These are phyloP conservation scores for Psilopogon haemacephalus DNA, from an alignment of 2,113 vertebrate genomes.

Conservation along the genomic window DNA sequence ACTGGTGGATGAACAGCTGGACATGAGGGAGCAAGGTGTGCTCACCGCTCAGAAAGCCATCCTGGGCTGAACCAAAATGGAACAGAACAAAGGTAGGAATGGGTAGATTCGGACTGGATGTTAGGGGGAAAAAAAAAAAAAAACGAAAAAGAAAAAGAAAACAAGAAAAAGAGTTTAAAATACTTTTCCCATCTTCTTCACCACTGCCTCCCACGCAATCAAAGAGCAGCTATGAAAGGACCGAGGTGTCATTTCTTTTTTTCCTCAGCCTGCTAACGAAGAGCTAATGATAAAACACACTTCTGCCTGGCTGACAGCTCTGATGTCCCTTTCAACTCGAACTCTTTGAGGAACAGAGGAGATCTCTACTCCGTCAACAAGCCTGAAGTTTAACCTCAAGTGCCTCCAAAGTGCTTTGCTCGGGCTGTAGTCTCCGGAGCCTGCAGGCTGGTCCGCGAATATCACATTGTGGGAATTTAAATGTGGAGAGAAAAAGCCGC, in stretches of 20 bases:
- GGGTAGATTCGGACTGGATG: too few species aligned
- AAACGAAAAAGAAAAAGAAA: background rate
- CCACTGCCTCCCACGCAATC: background rate
- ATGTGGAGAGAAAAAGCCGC: background rate
- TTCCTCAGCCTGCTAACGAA: background rate
- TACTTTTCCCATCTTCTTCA: background rate
- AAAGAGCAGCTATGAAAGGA: background rate
- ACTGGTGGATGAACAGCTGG: background rate
- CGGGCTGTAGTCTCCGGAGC: background rate
- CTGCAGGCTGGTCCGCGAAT: background rate
- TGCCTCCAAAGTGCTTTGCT: constrained; percentile 3
- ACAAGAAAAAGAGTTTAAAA: background rate
- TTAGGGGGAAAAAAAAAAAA: background rate
- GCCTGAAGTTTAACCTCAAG: constrained; percentile 6
- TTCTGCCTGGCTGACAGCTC: background rate
- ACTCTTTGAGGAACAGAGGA: background rate
- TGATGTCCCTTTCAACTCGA: constrained; percentile 8
- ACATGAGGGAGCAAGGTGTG: background rate
- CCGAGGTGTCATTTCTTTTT: background rate
- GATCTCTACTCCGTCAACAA: background rate
- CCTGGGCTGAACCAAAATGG: background rate
- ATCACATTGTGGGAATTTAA: constrained; percentile 1
- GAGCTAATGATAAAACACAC: background rate
- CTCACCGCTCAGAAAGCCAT: background rate
- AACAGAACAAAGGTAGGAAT: too few species aligned